phyloP scores from a whole-genome alignment of 2,113 vertebrate genomes.

The Bos taurus region DNA sequence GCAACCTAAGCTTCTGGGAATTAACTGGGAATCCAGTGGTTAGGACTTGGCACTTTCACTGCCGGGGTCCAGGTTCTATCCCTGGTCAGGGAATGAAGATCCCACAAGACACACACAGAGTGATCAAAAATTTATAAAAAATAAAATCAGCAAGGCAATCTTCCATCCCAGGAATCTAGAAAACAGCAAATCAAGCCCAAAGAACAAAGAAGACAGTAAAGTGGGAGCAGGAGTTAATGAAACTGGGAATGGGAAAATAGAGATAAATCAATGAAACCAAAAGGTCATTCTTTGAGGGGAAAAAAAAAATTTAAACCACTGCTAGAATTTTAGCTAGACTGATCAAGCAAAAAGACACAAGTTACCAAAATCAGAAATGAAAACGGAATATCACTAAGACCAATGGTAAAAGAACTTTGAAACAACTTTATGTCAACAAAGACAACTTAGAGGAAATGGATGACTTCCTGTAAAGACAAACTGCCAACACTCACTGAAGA shows the following conservation, averaged over 20 bases:
- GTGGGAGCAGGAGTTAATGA: background rate
- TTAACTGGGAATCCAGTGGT: background rate
- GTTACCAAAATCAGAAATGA: too few species aligned
- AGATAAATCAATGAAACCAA: background rate
- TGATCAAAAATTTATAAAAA: background rate
- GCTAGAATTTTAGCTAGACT: background rate
- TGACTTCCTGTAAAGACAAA: background rate
- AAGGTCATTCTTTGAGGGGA: background rate
- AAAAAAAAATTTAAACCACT: background rate
- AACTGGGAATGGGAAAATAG: background rate
- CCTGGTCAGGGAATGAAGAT: background rate
- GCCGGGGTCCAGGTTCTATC: background rate
- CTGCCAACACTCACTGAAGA: background rate
- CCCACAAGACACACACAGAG: background rate
- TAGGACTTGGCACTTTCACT: background rate
- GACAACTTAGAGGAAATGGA: background rate
- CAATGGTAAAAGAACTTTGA: background rate
- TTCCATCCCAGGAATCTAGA: background rate
- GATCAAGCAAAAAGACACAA: background rate
- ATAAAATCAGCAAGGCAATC: background rate
- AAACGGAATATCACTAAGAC: accelerated
- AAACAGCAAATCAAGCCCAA: background rate
- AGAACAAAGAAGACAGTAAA: background rate
- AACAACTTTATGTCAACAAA: background rate
- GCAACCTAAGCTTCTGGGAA: background rate